A percentile compares a stretch with the other conserved stretches of the same genome.
phyloP scores from a whole-genome alignment of 2,113 vertebrate species.

The Mesocricetus auratus region DNA sequence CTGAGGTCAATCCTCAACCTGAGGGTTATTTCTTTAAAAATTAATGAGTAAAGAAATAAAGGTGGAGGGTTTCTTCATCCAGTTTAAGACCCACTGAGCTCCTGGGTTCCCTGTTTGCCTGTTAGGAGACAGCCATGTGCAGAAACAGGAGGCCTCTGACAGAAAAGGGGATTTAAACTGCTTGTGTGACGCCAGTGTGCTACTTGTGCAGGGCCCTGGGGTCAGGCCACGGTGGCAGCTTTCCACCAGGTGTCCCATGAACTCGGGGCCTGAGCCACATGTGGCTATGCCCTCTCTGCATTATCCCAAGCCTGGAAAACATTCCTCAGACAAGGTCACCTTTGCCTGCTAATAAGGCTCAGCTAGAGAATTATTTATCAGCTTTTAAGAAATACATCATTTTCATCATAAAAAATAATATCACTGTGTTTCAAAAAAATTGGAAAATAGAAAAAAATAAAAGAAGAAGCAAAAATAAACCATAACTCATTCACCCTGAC shows the following conservation, averaged over 20 bases:
- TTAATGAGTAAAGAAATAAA: not conserved
- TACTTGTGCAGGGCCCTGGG: not conserved
- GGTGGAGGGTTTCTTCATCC: not conserved
- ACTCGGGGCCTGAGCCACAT: not conserved
- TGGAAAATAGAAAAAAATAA: conserved; percentile 38
- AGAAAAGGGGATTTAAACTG: not conserved
- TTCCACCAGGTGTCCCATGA: not conserved
- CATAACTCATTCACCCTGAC: conserved; percentile 70
- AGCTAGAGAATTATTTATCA: conserved; percentile 73
- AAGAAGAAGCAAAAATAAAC: conserved; percentile 72
- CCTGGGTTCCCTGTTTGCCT: not conserved
- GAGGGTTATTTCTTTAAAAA: not conserved
- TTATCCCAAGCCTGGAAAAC: not conserved
- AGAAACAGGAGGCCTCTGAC: not conserved
- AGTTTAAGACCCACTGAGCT: not conserved
- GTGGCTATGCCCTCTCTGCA: not conserved
- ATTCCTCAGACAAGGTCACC: conserved; percentile 63
- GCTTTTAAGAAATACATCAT: conserved; percentile 61
- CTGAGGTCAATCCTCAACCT: no score
- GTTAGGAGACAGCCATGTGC: not conserved
- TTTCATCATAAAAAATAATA: conserved; percentile 76
- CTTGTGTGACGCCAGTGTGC: not conserved
- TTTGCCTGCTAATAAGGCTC: conserved; percentile 60
- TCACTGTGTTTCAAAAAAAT: conserved; percentile 60
- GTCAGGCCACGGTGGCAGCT: not conserved